Base-by-base conservation (phyloP, 2,888 invertebrate species). In the Panorpa germanica region DNA sequence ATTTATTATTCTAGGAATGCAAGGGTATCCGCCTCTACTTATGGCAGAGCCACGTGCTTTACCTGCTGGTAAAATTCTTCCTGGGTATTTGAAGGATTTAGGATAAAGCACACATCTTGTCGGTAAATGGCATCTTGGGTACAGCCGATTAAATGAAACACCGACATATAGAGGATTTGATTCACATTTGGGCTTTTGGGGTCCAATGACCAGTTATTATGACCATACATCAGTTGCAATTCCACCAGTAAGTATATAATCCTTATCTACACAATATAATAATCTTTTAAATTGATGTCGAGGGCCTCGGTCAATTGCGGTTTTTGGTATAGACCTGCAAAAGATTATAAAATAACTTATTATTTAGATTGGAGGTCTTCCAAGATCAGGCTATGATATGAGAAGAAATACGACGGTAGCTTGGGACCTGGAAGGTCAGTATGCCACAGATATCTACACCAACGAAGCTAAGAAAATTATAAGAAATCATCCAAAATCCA, bases 71-170 rank as follows among this genome's bases (percentile, higher is more conserved):
- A 71, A 64, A 35, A 52, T 81, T 2, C 52, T 86, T 40, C 77
- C 86, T 0, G 61, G 78, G 41, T 59, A 66, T 44, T 55, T 70
- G 33, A 58, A 59, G 41, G 64, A 73, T 37, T 57, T 81, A 31
- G 83, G 81, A 1, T 91, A 90, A 52, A 52, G 58, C 5, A 85
- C 85, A 0, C 74, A 82, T 48, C 61, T 83, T 16, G 65, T 91
- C 7, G 91, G 91, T 13, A 91, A 91, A 58, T 91, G 90, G 90
- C 77, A 81, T 48, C 63, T 90, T 34, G 90, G 90, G 2, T 81
- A 73, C 58, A 73, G 69, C 37, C 59, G 62, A n/a, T n/a, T n/a
- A n/a, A n/a, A n/a, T n/a, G n/a, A n/a, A 45, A 67, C 76, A 5
- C 85, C 85, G 2, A 65, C 65, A 0, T 53, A 55, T 35, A 61